Base-by-base conservation (phyloP, 2,888 invertebrate genomes). In the Crepidodera aurea region DNA sequence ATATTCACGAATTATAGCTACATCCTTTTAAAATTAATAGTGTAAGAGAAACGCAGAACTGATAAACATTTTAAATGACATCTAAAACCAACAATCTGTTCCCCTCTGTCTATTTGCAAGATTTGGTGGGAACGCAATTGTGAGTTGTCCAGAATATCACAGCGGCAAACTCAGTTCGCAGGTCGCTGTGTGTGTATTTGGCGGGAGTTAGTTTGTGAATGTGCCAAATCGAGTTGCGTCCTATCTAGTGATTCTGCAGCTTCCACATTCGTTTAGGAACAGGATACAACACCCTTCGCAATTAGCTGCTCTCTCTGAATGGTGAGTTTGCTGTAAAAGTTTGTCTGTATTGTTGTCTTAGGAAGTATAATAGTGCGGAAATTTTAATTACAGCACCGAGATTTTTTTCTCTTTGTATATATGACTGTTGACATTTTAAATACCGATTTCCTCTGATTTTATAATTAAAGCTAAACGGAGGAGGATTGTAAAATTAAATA, bases 61-160 rank as follows among this genome's bases (percentile, higher is more conserved):
- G 53, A 53, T 40, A 25, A 46, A 46, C 46, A 22, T 27, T 29
- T 22, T 37, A 22, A 40, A 53, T 40, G 25, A 39, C 12, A 22
- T 22, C 18, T 29, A 32, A 55, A 55, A 13, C 18, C n/a, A 53
- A 10, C 10, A 40, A 40, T 53, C 18, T 39, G 13, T 6, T 46
- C 46, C 46, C 56, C 56, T 57, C 66, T 64, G 60, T 57, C 58
- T 57, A 67, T 67, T 65, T 65, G 62, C 60, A 51, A 68, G 68
- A 68, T 69, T 68, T 66, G 69, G 69, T 68, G 69, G 68, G 66
- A 65, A 60, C 55, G 57, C 69, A 64, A 69, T 66, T 64, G 68
- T 59, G 53, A 51, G 54, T 59, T 63, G 42, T 59, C 44, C 44
- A 44, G 32, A 44, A 34, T 46, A 18, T 37, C 29, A 27, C 42